Conservation (phyloP, 2,113 vertebrate species). For the Aplodontia rufa region DNA sequence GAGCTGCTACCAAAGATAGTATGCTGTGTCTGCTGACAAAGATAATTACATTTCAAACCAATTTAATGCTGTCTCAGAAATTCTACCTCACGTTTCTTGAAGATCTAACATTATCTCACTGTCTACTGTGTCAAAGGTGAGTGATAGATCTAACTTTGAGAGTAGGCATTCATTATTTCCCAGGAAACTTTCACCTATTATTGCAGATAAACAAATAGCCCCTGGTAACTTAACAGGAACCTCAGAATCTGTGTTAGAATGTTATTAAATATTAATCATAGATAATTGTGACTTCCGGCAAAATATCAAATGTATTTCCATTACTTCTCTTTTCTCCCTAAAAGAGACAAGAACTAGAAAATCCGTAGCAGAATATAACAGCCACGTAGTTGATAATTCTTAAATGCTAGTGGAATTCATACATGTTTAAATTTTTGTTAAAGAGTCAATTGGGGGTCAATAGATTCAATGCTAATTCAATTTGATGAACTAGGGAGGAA, state of each 20-base stretch:
- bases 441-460: not conserved
- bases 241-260: slow-evolving; percentile 23
- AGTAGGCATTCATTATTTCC: not conserved
- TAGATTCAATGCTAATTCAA: not conserved
- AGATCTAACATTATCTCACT: slow-evolving; percentile 57
- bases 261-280: slow-evolving; percentile 48
- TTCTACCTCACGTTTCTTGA: slow-evolving; percentile 57
- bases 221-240: not conserved
- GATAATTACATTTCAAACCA: slow-evolving; percentile 71
- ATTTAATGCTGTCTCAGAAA: slow-evolving; percentile 69
- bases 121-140: slow-evolving; percentile 45
- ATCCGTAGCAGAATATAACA: not conserved
- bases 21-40: slow-evolving; percentile 67
- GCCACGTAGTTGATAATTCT: not conserved
- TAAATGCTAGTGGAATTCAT: slow-evolving; percentile 1
- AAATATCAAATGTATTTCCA: slow-evolving; percentile 23
- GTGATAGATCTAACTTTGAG: slow-evolving; percentile 48
- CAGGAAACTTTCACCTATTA: slow-evolving; percentile 7
- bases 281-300: slow-evolving; percentile 16
- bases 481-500: not conserved
- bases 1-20: slow-evolving; percentile 47
- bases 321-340: not conserved
- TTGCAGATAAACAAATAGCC: slow-evolving; percentile 1
- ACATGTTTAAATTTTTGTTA: not conserved
- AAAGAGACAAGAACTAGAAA: not conserved